Evolutionary conservation across 2,113 vertebrate genomes (phyloP).

Genomic region (Stegastes partitus): DNA sequence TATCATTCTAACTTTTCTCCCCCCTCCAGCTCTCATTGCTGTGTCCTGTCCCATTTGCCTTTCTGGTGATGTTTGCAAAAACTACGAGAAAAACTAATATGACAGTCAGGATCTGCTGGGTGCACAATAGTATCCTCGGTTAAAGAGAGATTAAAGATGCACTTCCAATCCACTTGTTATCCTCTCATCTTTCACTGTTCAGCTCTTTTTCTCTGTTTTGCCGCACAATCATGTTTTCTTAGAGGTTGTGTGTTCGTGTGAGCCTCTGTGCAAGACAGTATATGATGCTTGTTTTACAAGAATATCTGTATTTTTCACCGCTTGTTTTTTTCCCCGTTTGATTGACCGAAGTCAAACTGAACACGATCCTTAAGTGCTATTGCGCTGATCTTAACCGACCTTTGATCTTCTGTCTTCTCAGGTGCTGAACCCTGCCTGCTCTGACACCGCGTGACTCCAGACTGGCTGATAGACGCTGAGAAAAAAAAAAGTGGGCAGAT

Average conservation of each 20-base stretch:
- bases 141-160: conserved; percentile 34
- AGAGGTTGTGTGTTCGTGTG: too few relatives aligned
- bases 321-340: background rate
- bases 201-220: background rate
- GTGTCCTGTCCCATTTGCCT: background rate
- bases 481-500: conserved; percentile 10
- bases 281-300: background rate
- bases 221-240: conserved; percentile 8
- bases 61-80: conserved; percentile 5
- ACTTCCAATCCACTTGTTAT: conserved; percentile 3
- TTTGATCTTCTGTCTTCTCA: conserved; percentile 63
- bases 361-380: conserved; percentile 43
- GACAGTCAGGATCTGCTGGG: background rate
- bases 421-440: conserved; percentile 58
- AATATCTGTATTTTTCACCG: background rate
- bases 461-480: conserved; percentile 27
- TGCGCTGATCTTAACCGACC: conserved; percentile 19
- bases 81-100: background rate
- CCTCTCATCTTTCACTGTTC: conserved; percentile 16
- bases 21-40: background rate
- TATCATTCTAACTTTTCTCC: background rate
- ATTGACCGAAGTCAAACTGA: conserved; percentile 16
- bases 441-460: conserved; percentile 47
- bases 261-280: too few relatives aligned
- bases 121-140: background rate